Base-by-base conservation (phyloP, 2,797 vertebrate genomes). In the Carduelis carduelis region DNA sequence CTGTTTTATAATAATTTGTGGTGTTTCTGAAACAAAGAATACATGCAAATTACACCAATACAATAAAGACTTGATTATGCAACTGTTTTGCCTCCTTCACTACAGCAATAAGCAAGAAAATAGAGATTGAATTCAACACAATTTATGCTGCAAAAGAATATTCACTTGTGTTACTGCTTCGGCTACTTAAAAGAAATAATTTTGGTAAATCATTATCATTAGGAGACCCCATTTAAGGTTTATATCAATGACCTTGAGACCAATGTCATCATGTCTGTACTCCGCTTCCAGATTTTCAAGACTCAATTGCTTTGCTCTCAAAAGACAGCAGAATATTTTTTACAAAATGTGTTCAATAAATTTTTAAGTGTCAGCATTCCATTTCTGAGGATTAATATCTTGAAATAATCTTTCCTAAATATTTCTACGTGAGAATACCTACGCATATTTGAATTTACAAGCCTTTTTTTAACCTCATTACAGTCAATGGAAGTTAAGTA, bases 11-110 rank as follows among this genome's bases (percentile, higher is more conserved):
- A 97, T 75, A 78, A 91, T 92, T 81, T 95, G 65, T 93, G 81
- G 92, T 72, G 83, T 81, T 81, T 95, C 82, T 90, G 86, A 95
- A 90, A 93, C 76, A 94, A 91, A 92, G 88, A 91, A 94, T 94
- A 94, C 56, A 91, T 24, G 60, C 27, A 96, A 94, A 96, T 95
- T 79, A 91, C 30, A 92, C 34, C 32, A 21, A 90, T 93, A 96
- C 70, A 93, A 92, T 89, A 91, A 89, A 94, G 65, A 70, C 75
- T 87, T 87, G 88, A 82, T 92, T 96, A 82, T 52, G 35, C 44
- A 93, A 96, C 66, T 86, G 79, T 43, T 82, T 94, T 83, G 60
- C 69, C 60, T 83, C 57, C 69, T 87, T 71, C 69, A 87, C 69
- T 52, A 23, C 55, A 87, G 83, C 50, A 89, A 95, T 75, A 83